Conservation (phyloP, 2,888 invertebrate genomes). For the Hydraecia micacea region DNA sequence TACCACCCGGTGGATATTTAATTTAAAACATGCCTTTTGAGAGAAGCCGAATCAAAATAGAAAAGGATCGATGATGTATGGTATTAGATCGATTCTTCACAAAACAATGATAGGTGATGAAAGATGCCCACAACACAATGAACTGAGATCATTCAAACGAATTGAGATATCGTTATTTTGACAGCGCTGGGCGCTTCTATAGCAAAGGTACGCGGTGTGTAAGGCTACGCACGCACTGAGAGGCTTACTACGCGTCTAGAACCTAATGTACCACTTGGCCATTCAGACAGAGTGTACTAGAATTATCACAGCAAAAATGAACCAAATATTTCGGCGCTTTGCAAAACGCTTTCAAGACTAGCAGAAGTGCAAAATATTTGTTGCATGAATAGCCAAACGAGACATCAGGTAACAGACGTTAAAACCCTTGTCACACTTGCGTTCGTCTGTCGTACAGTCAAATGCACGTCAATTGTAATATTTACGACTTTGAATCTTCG, state of each 20-base stretch:
- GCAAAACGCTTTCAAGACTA: background rate
- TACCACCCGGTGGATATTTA: conserved; percentile 2
- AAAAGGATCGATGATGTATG: background rate
- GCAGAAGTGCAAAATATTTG: no score
- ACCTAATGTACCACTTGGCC: conserved; percentile 9
- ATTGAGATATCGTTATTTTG: conserved; percentile 38
- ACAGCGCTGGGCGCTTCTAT: conserved; percentile 55
- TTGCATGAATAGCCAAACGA: conserved; percentile 21
- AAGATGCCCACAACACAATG: conserved; percentile 60
- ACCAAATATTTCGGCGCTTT: background rate
- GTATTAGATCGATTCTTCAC: background rate
- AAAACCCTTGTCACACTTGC: conserved; percentile 17
- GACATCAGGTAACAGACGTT: conserved; percentile 2
- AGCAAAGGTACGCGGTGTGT: conserved; percentile 58
- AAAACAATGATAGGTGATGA: conserved; percentile 24
- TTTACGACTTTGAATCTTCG: background rate
- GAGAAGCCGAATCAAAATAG: background rate
- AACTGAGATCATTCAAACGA: conserved; percentile 39
- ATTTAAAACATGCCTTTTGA: background rate
- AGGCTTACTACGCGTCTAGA: conserved; percentile 44
- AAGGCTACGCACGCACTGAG: conserved; percentile 63
- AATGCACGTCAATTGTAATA: background rate
- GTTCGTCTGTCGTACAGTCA: background rate
- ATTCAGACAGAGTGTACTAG: background rate
- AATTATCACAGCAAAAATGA: background rate